Percentiles rank a stretch among this genome's conserved stretches.
Evolutionary conservation across 2,888 invertebrate species (phyloP).

Genomic region (Parnassius smintheus): DNA sequence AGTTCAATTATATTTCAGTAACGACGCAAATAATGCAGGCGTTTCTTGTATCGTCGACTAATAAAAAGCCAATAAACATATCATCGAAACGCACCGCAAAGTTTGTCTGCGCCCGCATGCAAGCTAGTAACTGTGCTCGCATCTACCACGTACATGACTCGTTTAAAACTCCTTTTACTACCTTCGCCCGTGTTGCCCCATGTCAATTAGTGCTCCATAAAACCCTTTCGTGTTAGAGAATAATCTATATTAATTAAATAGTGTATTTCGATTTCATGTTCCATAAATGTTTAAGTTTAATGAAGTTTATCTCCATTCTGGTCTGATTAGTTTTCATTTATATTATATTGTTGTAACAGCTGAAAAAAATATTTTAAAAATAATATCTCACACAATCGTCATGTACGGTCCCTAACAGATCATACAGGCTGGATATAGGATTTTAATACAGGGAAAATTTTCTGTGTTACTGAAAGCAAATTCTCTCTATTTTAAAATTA

Average conservation of each 20-base stretch:
- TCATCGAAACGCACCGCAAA: conserved; percentile 12
- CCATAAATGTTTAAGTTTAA: neutral
- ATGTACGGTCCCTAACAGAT: neutral
- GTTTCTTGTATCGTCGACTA: conserved; percentile 11
- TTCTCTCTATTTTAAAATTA: too few species aligned
- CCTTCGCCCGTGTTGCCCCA: conserved; percentile 7
- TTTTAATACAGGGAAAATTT: too few species aligned
- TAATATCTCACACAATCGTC: neutral
- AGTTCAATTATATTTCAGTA: conserved; percentile 14
- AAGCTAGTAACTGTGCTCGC: neutral
- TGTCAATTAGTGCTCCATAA: conserved; percentile 33
- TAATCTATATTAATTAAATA: conserved; percentile 18
- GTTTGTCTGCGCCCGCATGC: conserved; percentile 21
- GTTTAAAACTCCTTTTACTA: conserved; percentile 15
- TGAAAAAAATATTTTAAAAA: neutral
- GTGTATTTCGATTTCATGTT: conserved; percentile 1
- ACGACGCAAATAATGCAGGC: conserved; percentile 12
- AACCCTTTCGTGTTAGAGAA: conserved; percentile 20
- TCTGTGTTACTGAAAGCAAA: too few species aligned
- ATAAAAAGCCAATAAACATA: conserved; percentile 26
- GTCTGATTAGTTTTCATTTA: neutral
- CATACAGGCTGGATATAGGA: too few species aligned
- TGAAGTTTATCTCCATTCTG: neutral
- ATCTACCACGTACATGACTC: neutral
- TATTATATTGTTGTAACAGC: neutral